Conservation (phyloP, 2,888 invertebrate genomes). For the Chaitophorus viminalis region DNA sequence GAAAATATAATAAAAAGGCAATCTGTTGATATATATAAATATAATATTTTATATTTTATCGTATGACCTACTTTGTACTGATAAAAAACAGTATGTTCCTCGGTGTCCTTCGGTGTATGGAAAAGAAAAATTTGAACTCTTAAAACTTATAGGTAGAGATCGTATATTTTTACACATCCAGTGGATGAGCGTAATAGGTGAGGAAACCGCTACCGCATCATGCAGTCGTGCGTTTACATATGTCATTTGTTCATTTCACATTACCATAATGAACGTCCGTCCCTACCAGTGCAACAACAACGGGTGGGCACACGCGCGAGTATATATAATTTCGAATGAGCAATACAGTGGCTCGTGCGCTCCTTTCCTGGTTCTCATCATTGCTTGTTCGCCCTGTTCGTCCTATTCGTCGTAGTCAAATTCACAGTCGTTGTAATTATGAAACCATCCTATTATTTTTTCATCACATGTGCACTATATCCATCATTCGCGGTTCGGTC, state of each 20-base stretch:
- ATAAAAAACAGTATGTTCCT: conserved; percentile 33
- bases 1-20: conserved; percentile 48
- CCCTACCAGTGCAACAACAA: background rate
- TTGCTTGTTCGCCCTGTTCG: background rate
- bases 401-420: background rate
- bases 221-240: conserved; percentile 2
- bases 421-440: background rate
- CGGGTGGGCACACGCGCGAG: background rate
- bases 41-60: conserved; percentile 32
- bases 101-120: background rate
- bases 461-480: no score
- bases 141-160: conserved; percentile 38
- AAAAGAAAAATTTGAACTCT: conserved; percentile 21
- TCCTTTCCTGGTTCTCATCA: background rate
- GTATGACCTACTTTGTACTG: conserved; percentile 30
- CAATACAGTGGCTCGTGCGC: background rate
- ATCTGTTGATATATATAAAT: background rate
- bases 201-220: background rate
- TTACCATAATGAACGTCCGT: conserved; percentile 50
- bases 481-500: background rate
- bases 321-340: background rate
- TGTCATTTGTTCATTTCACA: conserved; percentile 25
- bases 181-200: background rate
- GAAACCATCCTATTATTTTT: background rate
- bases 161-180: background rate